A percentile compares a stretch with the other conserved stretches of the same genome.
These are phyloP conservation scores for Bradypus variegatus DNA, from an alignment of 2,797 vertebrate genomes.

Conservation along the genomic window DNA sequence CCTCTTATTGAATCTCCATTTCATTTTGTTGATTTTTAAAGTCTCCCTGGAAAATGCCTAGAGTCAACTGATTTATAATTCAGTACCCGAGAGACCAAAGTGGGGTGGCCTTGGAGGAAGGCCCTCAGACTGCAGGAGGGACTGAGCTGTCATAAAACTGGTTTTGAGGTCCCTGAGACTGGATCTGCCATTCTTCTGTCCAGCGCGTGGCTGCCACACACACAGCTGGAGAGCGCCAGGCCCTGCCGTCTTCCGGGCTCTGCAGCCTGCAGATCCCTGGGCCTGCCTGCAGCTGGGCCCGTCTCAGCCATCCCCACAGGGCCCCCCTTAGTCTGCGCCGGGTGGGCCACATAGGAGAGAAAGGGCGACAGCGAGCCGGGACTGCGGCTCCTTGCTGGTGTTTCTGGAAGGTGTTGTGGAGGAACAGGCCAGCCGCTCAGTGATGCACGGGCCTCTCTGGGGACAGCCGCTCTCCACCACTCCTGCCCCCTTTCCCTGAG, in stretches of 20 bases:
- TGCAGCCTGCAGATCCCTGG: not conserved
- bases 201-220: not conserved
- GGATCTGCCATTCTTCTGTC: not conserved
- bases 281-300: not conserved
- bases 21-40: not conserved
- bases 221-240: not conserved
- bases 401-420: not conserved
- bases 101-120: not conserved
- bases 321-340: not conserved
- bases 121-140: not conserved
- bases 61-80: conserved; percentile 14
- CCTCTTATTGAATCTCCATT: not conserved
- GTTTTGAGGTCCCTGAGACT: not conserved
- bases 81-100: conserved; percentile 1
- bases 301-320: not conserved
- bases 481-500: not conserved
- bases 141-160: not conserved
- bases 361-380: not conserved
- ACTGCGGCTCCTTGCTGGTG: not conserved
- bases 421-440: not conserved
- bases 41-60: not conserved
- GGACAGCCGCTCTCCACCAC: not conserved
- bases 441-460: too few relatives aligned
- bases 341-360: too few relatives aligned
- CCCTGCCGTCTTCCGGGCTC: not conserved